Base-by-base conservation (phyloP, 2,888 invertebrate species). In the Thyatira batis region DNA sequence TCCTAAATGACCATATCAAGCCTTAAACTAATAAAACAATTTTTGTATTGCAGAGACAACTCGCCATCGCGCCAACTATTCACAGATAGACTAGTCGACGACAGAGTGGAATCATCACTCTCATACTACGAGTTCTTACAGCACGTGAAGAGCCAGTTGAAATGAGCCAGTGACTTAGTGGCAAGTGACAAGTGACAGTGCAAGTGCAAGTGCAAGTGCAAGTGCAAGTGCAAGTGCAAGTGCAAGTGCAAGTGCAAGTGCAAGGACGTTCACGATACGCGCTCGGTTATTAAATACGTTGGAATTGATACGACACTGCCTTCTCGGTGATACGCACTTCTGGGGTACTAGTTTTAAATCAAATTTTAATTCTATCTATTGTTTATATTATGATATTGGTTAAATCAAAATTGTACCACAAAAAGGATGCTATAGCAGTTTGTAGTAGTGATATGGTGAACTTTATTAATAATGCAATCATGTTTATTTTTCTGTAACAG, bases 41-140 rank as follows among this genome's bases (percentile, higher is more conserved):
- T 51, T 59, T 48, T 63, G 57, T 56, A 55, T 89, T 92, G 25
- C 93, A 98, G 98, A 86, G 99, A 99, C 83, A 98, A 98, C 88
- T 97, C 98, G 69, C 96, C 96, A 53, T 94, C 95, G 55, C 94
- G 97, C 65, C 93, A 94, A 54, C 84, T 95, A 67, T 98, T 99
- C 91, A 95, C 96, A 60, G 97, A 98, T 78, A 95, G 95, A 72
- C 94, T 99, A 75, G 94, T 98, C 49, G 99, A 99, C 86, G 99
- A 99, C 89, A 94, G 98, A 76, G 95, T 97, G 61, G 99, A 99
- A 84, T 96, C 96, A 54, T 95, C 97, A 52, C 95, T 98, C 91
- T 98, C 98, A 67, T 99, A 99, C 93, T 97, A 98, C 88, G 99
- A 99, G 94, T 99, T 99, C 92, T 93, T 99, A 85, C 98, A 99